Base-by-base conservation (phyloP, 2,113 vertebrate species). In the Psettodes erumei region DNA sequence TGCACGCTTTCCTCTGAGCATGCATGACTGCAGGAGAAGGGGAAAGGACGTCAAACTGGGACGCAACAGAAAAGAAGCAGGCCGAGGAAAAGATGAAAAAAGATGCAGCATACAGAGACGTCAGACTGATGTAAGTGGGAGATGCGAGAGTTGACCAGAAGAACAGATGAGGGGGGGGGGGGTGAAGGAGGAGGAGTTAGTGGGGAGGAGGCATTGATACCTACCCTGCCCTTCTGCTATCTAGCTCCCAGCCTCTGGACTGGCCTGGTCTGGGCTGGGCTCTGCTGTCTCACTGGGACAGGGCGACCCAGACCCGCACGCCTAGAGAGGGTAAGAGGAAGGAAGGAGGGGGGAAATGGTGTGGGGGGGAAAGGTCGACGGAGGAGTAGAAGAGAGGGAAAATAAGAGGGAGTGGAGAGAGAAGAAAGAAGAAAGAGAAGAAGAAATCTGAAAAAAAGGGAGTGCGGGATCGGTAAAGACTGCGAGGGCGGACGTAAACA, bases 161-260 rank as follows among this genome's bases (percentile, higher is more conserved):
- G 50, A 54, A 61, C 19, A 71, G 62, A 62, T 40, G 25, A 28
- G 51, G 30, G 28, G 56, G 27, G 72, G 40, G 54, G 50, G 62
- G 61, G 51, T 42, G 69, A 28, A 61, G 76, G 21, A 45, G 50
- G 45, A 27, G 70, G 59, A 16, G 61, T 38, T 45, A 42, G 32
- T 37, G 32, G 51, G 71, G 16, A 51, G 70, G 28, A n/a, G 75
- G 75, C 50, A 9, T 55, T 32, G 55, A 82, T 97, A 98, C 97
- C 96, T 99, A 99, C 97, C 97, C 95, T 95, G 95, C 96, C 95
- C 96, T 96, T 95, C 88, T 70, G 95, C 96, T 97, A 96, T 99
- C 96, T 99, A 99, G 97, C 98, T 99, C 95, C 96, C 96, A 95
- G 97, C 96, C 96, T 98, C 95, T 92, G 96, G 96, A 96, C 95